Evolutionary conservation across 2,113 vertebrate genomes (phyloP).

Genomic region (Mandrillus leucophaeus): DNA sequence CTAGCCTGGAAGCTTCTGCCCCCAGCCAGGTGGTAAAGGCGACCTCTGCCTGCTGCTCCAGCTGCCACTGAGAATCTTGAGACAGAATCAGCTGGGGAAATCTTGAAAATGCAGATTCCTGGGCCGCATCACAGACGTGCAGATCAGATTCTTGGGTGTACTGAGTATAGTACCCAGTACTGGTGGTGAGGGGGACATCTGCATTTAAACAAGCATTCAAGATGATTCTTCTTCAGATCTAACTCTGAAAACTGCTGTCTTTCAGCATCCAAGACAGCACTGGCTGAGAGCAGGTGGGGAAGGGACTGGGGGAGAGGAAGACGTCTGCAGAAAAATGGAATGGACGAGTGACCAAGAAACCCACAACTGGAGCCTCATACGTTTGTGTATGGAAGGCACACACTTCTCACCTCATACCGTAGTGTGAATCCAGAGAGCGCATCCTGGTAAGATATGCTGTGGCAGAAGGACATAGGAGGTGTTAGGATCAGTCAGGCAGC

Average conservation of each 20-base stretch:
- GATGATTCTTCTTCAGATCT: not conserved
- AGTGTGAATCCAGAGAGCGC: no score
- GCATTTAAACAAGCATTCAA: not conserved
- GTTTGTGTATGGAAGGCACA: not conserved
- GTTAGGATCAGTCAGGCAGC: not conserved
- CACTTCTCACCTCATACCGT: rapidly evolving
- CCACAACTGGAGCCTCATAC: not conserved
- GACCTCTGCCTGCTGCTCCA: rapidly evolving
- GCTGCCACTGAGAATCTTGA: no score
- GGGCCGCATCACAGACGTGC: no score
- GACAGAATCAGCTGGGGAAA: rapidly evolving
- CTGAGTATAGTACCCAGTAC: no score
- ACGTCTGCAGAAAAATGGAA: not conserved
- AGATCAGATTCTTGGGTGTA: not conserved
- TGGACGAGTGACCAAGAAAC: rapidly evolving
- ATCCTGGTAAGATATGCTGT: not conserved
- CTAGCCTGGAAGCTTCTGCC: not conserved
- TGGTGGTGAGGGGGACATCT: not conserved
- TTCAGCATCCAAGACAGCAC: no score
- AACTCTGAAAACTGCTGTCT: no score
- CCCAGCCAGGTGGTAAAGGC: rapidly evolving
- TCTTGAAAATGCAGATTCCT: not conserved
- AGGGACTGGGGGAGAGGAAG: rapidly evolving
- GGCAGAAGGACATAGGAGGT: not conserved
- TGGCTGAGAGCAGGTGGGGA: rapidly evolving